A percentile compares a stretch with the other conserved stretches of the same genome.
These are phyloP conservation scores for Acanthosepion esculentum DNA, from an alignment of 2,888 invertebrate genomes.

Conservation along the genomic window DNA sequence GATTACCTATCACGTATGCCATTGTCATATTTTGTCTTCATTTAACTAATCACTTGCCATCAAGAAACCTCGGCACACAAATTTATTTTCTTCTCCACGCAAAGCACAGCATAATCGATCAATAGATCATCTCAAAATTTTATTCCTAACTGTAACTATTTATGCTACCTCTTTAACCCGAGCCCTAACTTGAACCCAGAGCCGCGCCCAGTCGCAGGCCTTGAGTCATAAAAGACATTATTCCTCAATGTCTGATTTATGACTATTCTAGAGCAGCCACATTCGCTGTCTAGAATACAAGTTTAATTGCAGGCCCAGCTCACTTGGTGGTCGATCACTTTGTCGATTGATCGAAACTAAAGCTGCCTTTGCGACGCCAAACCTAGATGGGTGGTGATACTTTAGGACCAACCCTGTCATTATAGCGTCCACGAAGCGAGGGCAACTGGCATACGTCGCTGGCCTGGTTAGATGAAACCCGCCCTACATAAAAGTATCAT, in stretches of 20 bases:
- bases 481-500: not conserved
- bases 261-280: not conserved
- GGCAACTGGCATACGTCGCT: not conserved
- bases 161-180: not conserved
- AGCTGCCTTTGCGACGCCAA: not conserved
- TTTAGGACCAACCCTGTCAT: slow-evolving; percentile 14
- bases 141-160: not conserved
- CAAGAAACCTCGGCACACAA: not conserved
- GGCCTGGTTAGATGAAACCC: not conserved
- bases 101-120: not conserved
- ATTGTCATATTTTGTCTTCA: not conserved
- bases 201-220: not conserved
- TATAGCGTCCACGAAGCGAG: not conserved
- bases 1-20: not conserved
- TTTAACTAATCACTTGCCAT: not conserved
- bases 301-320: not conserved
- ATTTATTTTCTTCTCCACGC: not conserved
- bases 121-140: no score
- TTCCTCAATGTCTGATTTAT: not conserved
- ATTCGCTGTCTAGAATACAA: not conserved
- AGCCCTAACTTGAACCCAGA: not conserved
- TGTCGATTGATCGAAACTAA: not conserved
- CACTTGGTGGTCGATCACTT: not conserved
- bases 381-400: not conserved
- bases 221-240: not conserved